phyloP scores from a whole-genome alignment of 2,113 vertebrate genomes.

The Phalacrocorax pelagicus region DNA sequence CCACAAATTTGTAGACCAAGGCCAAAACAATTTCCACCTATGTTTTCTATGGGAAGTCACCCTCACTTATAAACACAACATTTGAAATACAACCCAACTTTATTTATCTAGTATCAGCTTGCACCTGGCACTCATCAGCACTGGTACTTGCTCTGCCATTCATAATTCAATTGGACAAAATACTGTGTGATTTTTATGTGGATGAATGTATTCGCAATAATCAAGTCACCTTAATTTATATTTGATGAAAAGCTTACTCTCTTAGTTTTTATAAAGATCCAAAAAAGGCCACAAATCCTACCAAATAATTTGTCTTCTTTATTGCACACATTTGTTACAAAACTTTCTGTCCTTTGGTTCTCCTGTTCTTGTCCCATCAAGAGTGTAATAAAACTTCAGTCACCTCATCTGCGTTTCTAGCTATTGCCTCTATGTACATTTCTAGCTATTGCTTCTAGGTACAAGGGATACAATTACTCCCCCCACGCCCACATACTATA shows the following conservation, averaged over 20 bases:
- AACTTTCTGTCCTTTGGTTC: neutral
- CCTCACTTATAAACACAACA: neutral
- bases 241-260: neutral
- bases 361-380: neutral
- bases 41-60: neutral
- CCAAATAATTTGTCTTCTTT: neutral
- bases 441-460: neutral
- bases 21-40: neutral
- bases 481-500: rapidly evolving
- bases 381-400: neutral
- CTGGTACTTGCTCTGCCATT: neutral
- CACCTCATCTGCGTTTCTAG: neutral
- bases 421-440: neutral
- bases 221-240: neutral
- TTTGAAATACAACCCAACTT: neutral
- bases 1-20: neutral
- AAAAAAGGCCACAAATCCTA: neutral
- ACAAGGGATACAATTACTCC: neutral
- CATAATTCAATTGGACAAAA: neutral
- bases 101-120: neutral
- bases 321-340: neutral
- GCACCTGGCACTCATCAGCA: neutral
- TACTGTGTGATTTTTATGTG: neutral
- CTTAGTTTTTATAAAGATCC: neutral
- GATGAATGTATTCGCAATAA: neutral